A percentile compares a stretch with the other conserved stretches of the same genome.
Evolutionary conservation across 2,113 vertebrate genomes (phyloP).

Genomic region (Scolopax mira): DNA sequence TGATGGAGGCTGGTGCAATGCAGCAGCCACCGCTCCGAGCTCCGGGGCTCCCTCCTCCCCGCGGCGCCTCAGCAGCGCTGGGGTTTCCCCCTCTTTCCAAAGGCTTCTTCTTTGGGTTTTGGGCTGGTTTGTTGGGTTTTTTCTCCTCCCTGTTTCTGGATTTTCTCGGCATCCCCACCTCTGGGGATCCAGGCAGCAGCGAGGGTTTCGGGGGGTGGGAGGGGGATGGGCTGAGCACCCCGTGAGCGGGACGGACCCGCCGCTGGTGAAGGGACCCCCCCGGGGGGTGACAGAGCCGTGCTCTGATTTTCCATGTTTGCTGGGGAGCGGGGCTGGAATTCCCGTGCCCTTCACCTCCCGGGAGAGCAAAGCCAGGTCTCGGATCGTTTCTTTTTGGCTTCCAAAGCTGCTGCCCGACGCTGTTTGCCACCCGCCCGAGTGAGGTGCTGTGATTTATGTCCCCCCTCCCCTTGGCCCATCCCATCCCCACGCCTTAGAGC

Average conservation of each 20-base stretch:
- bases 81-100: background rate
- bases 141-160: background rate
- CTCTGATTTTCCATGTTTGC: fast-evolving
- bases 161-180: background rate
- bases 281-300: fast-evolving
- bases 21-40: background rate
- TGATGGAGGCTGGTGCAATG: conserved; percentile 51
- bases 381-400: fast-evolving
- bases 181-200: fast-evolving
- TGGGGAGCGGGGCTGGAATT: fast-evolving
- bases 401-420: background rate
- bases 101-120: background rate
- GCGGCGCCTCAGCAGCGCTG: background rate
- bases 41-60: background rate
- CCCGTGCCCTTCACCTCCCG: fast-evolving
- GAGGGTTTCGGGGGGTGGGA: background rate
- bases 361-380: fast-evolving
- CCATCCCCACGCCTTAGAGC: fast-evolving
- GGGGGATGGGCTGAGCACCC: background rate
- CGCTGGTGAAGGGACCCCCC: background rate
- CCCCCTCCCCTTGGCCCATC: fast-evolving
- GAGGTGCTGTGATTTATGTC: background rate
- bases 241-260: fast-evolving
- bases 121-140: no score
- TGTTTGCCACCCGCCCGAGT: fast-evolving